Conservation (phyloP, 2,888 invertebrate species). For the Morpho helenor region DNA sequence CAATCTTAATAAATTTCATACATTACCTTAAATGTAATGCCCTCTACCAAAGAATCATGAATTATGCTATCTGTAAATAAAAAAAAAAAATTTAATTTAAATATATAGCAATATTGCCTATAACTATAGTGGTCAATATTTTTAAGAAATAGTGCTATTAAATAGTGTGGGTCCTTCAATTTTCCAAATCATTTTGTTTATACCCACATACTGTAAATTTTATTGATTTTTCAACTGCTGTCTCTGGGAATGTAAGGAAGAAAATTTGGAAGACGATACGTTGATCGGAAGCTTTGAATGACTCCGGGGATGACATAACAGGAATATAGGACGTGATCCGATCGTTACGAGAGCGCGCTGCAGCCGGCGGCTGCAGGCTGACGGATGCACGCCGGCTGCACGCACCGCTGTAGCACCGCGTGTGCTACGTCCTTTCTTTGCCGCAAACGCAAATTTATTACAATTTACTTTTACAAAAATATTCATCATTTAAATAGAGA, state of each 20-base stretch:
- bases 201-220: too few species aligned
- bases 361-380: constrained; percentile 14
- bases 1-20: too few species aligned
- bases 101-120: background rate
- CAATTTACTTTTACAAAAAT: constrained; percentile 31
- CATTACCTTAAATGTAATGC: constrained; percentile 63
- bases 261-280: too few species aligned
- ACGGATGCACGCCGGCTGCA: constrained; percentile 13
- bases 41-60: constrained; percentile 62
- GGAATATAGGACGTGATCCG: constrained; percentile 23
- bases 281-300: background rate
- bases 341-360: constrained; percentile 25
- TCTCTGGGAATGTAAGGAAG: too few species aligned
- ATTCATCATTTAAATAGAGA: constrained; percentile 33
- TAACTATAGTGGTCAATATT: too few species aligned
- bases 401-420: constrained; percentile 1
- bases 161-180: too few species aligned
- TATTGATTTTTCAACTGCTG: too few species aligned
- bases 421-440: constrained; percentile 17
- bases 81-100: constrained; percentile 3
- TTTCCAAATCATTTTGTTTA: too few species aligned
- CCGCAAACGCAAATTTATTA: constrained; percentile 14
- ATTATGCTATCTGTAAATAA: constrained; percentile 58
- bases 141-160: too few species aligned
- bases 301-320: constrained; percentile 23